Conservation (phyloP, 2,888 invertebrate genomes). For the Dolomedes plantarius region DNA sequence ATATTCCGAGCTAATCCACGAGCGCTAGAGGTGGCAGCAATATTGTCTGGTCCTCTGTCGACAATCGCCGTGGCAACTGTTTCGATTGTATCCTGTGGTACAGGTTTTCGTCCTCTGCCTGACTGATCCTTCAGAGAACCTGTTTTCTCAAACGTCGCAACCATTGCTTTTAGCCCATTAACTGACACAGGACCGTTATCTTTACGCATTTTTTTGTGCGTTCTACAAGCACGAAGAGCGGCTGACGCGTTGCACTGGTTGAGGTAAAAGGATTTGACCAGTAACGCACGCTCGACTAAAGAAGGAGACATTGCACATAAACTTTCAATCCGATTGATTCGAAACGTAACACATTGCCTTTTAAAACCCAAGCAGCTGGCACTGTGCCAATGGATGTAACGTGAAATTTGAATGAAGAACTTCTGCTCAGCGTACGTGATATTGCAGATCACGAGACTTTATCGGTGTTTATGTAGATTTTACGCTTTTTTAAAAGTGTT, state of each 20-base stretch:
- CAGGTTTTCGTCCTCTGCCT: not conserved
- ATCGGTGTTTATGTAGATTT: no score
- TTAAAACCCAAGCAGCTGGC: not conserved
- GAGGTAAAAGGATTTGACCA: constrained; percentile 1
- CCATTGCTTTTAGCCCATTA: constrained; percentile 3
- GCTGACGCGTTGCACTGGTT: not conserved
- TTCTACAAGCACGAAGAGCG: no score
- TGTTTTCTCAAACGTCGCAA: constrained; percentile 2
- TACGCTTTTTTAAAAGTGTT: no score
- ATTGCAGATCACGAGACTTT: not conserved
- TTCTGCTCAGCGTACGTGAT: not conserved
- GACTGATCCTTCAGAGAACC: not conserved
- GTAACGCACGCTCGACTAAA: not conserved
- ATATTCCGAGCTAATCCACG: constrained; percentile 12
- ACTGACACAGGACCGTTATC: not conserved
- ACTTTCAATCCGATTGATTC: not conserved
- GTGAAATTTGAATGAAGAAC: not conserved
- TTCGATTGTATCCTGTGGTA: constrained; percentile 8
- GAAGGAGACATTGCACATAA: not conserved
- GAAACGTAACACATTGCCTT: not conserved
- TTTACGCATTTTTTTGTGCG: not conserved
- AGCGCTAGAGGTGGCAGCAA: constrained; percentile 8
- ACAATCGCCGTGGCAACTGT: not conserved
- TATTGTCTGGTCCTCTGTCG: not conserved
- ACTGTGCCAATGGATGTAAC: not conserved